Base-by-base conservation (phyloP, 2,888 invertebrate genomes). In the Athrips mouffetella region DNA sequence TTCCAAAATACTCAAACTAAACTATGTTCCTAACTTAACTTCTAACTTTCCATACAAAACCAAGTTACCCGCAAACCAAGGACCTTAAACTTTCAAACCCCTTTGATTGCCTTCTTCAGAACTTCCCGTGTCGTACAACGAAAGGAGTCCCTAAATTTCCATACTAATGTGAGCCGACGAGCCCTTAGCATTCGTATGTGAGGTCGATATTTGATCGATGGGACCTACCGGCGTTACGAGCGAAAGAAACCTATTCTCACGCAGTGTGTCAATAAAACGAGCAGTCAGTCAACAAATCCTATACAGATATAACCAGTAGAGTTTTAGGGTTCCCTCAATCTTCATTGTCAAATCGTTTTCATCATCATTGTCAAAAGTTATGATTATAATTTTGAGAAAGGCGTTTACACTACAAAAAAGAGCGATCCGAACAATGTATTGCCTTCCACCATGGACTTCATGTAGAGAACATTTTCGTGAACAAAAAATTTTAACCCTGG, bases 231-330 rank as follows among this genome's bases (percentile, higher is more conserved):
- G 80, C 65, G 73, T 80, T 82, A 81, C 80, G 80, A 69, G 76
- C 80, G 76, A 76, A 77, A 78, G 80, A 74, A 74, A 76, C 73
- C 76, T 82, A 86, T 87, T 88, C 88, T 88, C 88, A 88, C 87
- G 87, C 76, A n/a, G 76, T 80, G 76, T 80, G 80, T 86, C 83
- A 87, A 87, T 77, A 87, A 64, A 67, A 70, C 67, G 63, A 73
- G 77, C 77, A 79, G 79, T 76, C 71, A 63, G 84, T 84, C 85
- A 84, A 87, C 83, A 87, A 75, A 76, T 72, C 70, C 73, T 72
- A 80, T 83, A 85, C 78, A 75, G 77, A 41, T 67, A 67, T 65
- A 65, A 62, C 70, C 61, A 73, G 62, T 67, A 62, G 73, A 72
- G 73, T 67, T 62, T 64, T 77, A 37, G 21, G 11, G 21, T 37